Conservation (phyloP, 1,140 invertebrate species). For the Saccostrea cuccullata region DNA sequence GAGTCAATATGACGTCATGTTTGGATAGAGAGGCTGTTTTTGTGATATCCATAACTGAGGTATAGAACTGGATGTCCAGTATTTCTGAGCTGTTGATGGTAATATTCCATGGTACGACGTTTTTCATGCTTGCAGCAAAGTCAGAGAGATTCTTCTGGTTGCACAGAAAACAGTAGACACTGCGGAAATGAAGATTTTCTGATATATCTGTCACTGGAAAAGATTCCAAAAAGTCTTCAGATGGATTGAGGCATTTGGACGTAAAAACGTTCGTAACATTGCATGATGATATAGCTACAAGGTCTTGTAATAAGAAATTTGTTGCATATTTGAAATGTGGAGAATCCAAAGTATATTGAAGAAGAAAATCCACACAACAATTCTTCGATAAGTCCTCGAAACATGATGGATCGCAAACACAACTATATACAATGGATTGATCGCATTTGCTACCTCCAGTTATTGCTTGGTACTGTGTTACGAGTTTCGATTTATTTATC, state of each 20-base stretch:
- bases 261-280: background rate
- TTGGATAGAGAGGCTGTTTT: background rate
- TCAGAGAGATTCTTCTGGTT: background rate
- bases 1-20: background rate
- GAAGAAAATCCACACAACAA: background rate
- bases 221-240: background rate
- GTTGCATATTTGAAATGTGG: background rate
- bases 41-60: background rate
- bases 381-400: background rate
- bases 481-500: slow-evolving; percentile 9
- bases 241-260: background rate
- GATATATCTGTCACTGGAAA: slow-evolving; percentile 16
- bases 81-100: background rate
- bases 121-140: background rate
- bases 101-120: background rate
- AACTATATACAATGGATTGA: background rate
- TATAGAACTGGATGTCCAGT: background rate
- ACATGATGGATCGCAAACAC: slow-evolving; percentile 10
- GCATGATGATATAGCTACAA: background rate
- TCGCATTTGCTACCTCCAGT: background rate
- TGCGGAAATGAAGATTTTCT: background rate
- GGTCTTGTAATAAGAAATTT: background rate
- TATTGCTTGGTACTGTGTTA: background rate
- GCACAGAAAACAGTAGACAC: background rate
- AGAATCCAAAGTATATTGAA: background rate